A percentile compares a stretch with the other conserved stretches of the same genome.
phyloP scores from a whole-genome alignment of 2,797 vertebrate species.

The Artibeus lituratus region DNA sequence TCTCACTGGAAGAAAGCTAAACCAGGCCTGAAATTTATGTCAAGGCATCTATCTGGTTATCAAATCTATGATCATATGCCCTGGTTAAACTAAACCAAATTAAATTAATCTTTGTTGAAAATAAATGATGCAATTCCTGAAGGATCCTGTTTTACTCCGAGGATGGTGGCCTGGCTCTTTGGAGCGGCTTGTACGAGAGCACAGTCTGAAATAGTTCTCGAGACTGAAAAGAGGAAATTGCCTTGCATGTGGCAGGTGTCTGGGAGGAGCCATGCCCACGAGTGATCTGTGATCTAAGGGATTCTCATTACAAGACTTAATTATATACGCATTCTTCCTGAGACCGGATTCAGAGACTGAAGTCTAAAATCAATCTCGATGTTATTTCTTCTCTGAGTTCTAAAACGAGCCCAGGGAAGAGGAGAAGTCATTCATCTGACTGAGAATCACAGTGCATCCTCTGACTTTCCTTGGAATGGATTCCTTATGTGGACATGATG shows the following conservation, averaged over 20 bases:
- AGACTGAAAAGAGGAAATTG: slow-evolving; percentile 22
- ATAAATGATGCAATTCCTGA: slow-evolving; percentile 70
- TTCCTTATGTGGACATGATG: slow-evolving; percentile 63
- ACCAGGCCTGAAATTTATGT: slow-evolving; percentile 33
- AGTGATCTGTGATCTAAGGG: neutral
- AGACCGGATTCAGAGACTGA: neutral
- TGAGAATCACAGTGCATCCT: slow-evolving; percentile 38
- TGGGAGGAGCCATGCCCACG: neutral
- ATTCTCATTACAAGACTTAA: neutral
- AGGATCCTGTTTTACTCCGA: slow-evolving; percentile 36
- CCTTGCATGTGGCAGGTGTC: slow-evolving; percentile 30
- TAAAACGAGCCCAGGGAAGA: slow-evolving; percentile 4
- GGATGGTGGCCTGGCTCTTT: slow-evolving; percentile 33
- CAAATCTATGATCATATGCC: slow-evolving; percentile 55
- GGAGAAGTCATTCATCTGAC: slow-evolving; percentile 42
- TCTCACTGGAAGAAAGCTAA: slow-evolving; percentile 58
- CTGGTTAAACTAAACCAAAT: slow-evolving; percentile 63
- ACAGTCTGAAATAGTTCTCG: slow-evolving; percentile 5
- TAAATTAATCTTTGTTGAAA: slow-evolving; percentile 73
- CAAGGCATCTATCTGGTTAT: slow-evolving; percentile 63
- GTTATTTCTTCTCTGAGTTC: slow-evolving; percentile 45
- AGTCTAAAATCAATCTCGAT: slow-evolving; percentile 30
- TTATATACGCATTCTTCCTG: neutral
- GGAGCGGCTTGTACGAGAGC: neutral
- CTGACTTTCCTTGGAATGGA: slow-evolving; percentile 50